A percentile compares a stretch with the other conserved stretches of the same genome.
Conservation (phyloP, 2,797 vertebrate genomes). For the Danio jaintianensis region DNA sequence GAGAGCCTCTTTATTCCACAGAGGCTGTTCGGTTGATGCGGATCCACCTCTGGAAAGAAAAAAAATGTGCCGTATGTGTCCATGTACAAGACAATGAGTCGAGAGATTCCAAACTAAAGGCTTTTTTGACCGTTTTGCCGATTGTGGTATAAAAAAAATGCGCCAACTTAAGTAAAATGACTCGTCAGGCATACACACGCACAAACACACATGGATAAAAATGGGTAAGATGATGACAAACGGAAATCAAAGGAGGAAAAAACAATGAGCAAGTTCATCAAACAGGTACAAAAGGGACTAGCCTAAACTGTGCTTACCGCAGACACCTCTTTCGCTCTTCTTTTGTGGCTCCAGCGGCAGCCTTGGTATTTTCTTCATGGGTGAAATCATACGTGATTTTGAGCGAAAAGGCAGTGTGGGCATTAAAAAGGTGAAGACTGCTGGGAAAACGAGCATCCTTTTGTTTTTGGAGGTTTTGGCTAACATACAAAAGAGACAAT, state of each 20-base stretch:
- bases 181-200: constrained; percentile 45
- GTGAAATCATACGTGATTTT: constrained; percentile 75
- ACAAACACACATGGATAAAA: constrained; percentile 53
- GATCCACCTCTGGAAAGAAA: constrained; percentile 9
- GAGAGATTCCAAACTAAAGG: constrained; percentile 21
- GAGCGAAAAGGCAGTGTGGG: constrained; percentile 65
- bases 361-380: constrained; percentile 76
- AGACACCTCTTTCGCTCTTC: constrained; percentile 82
- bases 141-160: constrained; percentile 25
- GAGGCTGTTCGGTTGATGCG: constrained; percentile 32
- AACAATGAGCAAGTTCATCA: constrained; percentile 54
- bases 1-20: constrained; percentile 34
- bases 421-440: constrained; percentile 59
- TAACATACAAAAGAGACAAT: constrained; percentile 36
- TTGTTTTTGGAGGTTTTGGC: constrained; percentile 21
- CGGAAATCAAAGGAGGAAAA: constrained; percentile 61
- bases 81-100: constrained; percentile 50
- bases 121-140: constrained; percentile 8
- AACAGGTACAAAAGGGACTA: constrained; percentile 68
- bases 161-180: constrained; percentile 31
- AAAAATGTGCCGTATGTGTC: constrained; percentile 32
- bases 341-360: constrained; percentile 74
- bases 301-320: constrained; percentile 85
- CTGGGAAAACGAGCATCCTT: constrained; percentile 49
- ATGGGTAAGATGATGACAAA: constrained; percentile 68